Evolutionary conservation across 1,140 invertebrate species (phyloP).

Genomic region (Bombus pyrosoma): DNA sequence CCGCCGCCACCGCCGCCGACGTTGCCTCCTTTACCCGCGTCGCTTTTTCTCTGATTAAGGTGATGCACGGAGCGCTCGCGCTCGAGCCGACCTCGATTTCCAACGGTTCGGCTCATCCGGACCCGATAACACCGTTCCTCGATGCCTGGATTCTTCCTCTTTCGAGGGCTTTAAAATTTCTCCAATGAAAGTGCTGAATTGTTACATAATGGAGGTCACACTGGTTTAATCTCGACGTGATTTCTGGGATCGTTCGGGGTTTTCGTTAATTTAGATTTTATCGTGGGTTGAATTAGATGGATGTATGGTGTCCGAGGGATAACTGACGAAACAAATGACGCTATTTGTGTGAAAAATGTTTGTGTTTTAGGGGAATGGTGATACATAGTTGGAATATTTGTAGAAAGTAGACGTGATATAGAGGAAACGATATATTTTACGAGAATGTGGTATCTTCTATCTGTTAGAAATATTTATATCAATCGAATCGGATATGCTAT

Average conservation of each 20-base stretch:
- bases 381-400: background rate
- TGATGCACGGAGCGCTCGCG: slow-evolving; percentile 63
- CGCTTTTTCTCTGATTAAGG: slow-evolving; percentile 73
- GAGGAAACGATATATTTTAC: background rate
- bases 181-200: background rate
- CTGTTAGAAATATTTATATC: background rate
- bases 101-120: background rate
- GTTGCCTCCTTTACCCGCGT: slow-evolving; percentile 41
- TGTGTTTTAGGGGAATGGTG: background rate
- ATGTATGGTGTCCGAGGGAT: background rate
- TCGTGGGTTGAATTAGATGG: slow-evolving; percentile 5
- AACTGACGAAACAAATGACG: background rate
- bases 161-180: background rate
- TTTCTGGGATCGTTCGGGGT: background rate
- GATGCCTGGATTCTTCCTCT: background rate
- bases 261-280: slow-evolving; percentile 4
- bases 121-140: background rate
- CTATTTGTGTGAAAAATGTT: background rate
- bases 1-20: slow-evolving; percentile 37
- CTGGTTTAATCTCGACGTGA: background rate
- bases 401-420: background rate
- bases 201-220: background rate
- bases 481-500: background rate
- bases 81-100: slow-evolving; percentile 33
- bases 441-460: background rate